Base-by-base conservation (phyloP, 2,888 invertebrate species). In the Synanthedon vespiformis region DNA sequence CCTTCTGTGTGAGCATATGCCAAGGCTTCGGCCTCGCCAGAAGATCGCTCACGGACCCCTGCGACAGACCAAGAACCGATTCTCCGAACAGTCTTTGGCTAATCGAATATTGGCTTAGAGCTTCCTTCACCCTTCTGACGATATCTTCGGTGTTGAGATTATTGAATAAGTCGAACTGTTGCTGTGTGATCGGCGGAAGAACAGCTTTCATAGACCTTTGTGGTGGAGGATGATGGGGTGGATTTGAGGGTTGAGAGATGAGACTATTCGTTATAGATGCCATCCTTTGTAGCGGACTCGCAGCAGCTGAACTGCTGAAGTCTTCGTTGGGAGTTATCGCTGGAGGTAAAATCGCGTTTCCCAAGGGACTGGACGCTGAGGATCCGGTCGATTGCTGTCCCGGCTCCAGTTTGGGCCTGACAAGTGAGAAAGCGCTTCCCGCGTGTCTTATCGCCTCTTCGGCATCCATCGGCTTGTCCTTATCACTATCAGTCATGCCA, bases 1-100 rank as follows among this genome's bases (percentile, higher is more conserved):
- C 97, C 78, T 98, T 98, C 72, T 96, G 96, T 12, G 99, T 99
- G 51, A 99, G 89, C 97, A 98, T 98, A 74, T 97, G 96, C 99
- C 99, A 99, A 0, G 98, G 97, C 77, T 99, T 99, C 40, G 99
- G 99, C 52, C 99, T 88, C 22, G 99, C 99, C 58, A 99, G 88
- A 48, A 99, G 89, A 80, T 99, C 99, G 50, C 98, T 98, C 1
- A 99, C 99, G 4, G 97, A 97, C 41, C 99, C 99, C 78, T 98
- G 98, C 1, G 97, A 97, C 52, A 98, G 82, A 1, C 98, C 98
- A 55, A 99, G 89, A n/a, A 99, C 98, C 1, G 95, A 96, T 79
- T 99, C 99, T 8, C 99, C 99, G 73, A 99, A 99, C 51, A 99
- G 89, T 61, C 99, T 91, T 85, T 99, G 99, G 67, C 98, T 98